phyloP scores from a whole-genome alignment of 1,140 invertebrate species.

The Drosophila littoralis region DNA sequence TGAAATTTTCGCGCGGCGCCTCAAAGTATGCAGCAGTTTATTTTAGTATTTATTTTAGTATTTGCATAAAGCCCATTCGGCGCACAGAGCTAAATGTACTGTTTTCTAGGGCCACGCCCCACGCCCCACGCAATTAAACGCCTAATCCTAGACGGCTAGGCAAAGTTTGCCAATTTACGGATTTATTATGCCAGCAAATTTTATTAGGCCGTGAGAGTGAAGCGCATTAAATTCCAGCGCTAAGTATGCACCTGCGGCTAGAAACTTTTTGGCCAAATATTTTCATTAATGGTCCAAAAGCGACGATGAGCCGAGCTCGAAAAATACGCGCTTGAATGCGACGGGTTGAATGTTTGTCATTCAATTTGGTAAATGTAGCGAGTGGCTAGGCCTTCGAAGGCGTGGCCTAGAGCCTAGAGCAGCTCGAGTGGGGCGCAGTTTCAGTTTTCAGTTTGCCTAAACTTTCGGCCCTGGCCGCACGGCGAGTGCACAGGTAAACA shows the following conservation, averaged over 20 bases:
- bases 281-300: constrained; percentile 47
- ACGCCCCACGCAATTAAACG: constrained; percentile 54
- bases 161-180: constrained; percentile 75
- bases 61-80: constrained; percentile 46
- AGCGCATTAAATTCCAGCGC: constrained; percentile 40
- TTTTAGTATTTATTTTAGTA: constrained; percentile 42
- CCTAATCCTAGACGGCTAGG: constrained; percentile 36
- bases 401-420: constrained; percentile 9
- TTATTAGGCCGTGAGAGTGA: constrained; percentile 54
- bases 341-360: constrained; percentile 58
- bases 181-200: constrained; percentile 75
- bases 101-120: neutral
- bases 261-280: constrained; percentile 59
- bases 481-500: constrained; percentile 45
- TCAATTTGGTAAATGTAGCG: constrained; percentile 46
- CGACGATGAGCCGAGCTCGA: neutral
- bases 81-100: constrained; percentile 1
- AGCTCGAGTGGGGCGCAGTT: constrained; percentile 1
- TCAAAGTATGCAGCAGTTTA: constrained; percentile 63
- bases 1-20: constrained; percentile 58
- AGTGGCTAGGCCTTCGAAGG: neutral
- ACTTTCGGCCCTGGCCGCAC: constrained; percentile 10
- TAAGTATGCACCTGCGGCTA: constrained; percentile 68
- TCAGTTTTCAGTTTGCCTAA: constrained; percentile 18
- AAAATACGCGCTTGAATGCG: neutral